Evolutionary conservation across 2,797 vertebrate genomes (phyloP).

Genomic region (Rhinophrynus dorsalis): DNA sequence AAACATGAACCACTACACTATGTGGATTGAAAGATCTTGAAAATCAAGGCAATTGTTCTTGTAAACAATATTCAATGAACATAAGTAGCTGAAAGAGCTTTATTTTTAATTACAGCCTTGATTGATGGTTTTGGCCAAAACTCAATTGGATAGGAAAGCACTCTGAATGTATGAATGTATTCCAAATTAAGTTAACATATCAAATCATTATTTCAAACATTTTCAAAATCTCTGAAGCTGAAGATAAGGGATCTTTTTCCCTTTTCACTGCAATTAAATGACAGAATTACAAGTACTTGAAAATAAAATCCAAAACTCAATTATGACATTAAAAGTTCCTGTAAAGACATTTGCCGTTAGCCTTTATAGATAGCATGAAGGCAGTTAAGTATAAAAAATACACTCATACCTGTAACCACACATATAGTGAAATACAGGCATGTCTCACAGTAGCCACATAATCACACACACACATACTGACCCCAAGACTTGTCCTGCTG

Average conservation of each 20-base stretch:
- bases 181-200: slow-evolving; percentile 47
- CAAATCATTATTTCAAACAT: slow-evolving; percentile 35
- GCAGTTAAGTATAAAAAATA: no score
- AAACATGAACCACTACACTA: slow-evolving; percentile 4
- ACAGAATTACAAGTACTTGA: slow-evolving; percentile 16
- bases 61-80: slow-evolving; percentile 44
- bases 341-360: no score
- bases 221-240: slow-evolving; percentile 33
- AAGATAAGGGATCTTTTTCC: slow-evolving; percentile 25
- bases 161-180: slow-evolving; percentile 32
- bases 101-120: slow-evolving; percentile 44
- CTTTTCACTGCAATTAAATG: slow-evolving; percentile 26
- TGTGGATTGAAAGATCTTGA: slow-evolving; percentile 22
- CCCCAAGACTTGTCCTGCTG: no score
- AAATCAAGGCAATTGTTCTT: slow-evolving; percentile 47
- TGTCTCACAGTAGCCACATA: no score
- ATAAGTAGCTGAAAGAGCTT: slow-evolving; percentile 41
- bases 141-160: slow-evolving; percentile 37
- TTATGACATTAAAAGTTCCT: no score
- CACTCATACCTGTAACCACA: no score
- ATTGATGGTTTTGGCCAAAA: slow-evolving; percentile 43
- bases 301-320: slow-evolving; percentile 17
- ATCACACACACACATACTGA: no score
- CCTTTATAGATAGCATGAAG: no score
- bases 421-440: no score